Percentiles rank a stretch among this genome's conserved stretches.
Conservation (phyloP, 2,888 invertebrate species). For the Tetramorium bicarinatum region DNA sequence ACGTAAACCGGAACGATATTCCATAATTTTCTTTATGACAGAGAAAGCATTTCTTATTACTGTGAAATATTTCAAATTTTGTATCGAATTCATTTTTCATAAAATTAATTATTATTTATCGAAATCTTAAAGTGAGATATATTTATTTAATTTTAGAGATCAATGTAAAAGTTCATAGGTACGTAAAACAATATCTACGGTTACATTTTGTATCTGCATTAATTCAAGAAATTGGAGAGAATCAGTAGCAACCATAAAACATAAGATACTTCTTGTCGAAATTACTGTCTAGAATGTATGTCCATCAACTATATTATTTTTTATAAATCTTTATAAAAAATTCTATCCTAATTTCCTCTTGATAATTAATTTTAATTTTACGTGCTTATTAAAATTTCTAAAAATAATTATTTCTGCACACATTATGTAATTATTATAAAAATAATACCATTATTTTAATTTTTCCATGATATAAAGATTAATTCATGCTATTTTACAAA, state of each 20-base stretch:
- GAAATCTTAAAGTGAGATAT: not conserved
- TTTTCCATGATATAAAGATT: not conserved
- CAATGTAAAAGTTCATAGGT: not conserved
- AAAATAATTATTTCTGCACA: not conserved
- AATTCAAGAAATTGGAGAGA: not conserved
- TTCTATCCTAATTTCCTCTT: not conserved
- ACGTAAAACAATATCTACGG: not conserved
- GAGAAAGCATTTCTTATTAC: not conserved
- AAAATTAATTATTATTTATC: not conserved
- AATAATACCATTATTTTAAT: conserved; percentile 13
- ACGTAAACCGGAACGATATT: not conserved
- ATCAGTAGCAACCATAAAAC: not conserved
- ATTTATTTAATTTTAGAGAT: not conserved
- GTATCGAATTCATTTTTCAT: not conserved
- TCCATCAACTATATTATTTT: not conserved
- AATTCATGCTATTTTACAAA: not conserved
- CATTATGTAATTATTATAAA: not conserved
- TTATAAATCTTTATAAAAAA: not conserved
- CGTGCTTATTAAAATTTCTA: not conserved
- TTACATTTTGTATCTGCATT: not conserved
- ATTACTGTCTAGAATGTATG: not conserved
- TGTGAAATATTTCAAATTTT: not conserved
- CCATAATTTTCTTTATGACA: not conserved
- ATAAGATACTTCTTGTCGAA: not conserved
- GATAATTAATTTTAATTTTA: not conserved